These are phyloP conservation scores for Nephrotoma flavescens DNA, from an alignment of 2,888 invertebrate species.

Conservation along the genomic window DNA sequence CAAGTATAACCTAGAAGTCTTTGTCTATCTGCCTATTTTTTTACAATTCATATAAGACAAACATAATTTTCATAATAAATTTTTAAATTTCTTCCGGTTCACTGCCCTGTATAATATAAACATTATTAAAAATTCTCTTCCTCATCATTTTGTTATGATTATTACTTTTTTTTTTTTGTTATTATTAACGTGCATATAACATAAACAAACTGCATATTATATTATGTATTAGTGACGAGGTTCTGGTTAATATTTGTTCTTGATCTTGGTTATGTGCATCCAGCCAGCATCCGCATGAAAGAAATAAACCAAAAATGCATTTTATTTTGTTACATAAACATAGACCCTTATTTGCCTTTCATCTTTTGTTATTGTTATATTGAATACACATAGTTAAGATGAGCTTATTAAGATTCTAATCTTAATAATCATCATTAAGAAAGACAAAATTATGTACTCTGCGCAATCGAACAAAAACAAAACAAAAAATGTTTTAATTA, in stretches of 20 bases:
- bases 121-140: background rate
- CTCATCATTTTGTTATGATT: background rate
- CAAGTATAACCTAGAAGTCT: too few relatives aligned
- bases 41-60: too few relatives aligned
- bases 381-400: background rate
- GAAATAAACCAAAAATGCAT: background rate
- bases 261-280: background rate
- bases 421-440: background rate
- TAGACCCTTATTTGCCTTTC: background rate
- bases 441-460: background rate
- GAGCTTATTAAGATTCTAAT: background rate
- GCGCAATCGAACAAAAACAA: background rate
- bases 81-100: background rate
- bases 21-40: too few relatives aligned
- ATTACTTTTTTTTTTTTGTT: background rate
- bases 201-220: background rate
- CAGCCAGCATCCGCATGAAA: background rate
- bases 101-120: background rate
- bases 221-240: background rate
- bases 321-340: background rate
- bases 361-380: background rate
- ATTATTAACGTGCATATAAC: background rate
- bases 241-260: background rate
- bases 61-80: too few relatives aligned
- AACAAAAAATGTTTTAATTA: background rate